Evolutionary conservation across 1,140 invertebrate genomes (phyloP).

Genomic region (Hetaerina americana): DNA sequence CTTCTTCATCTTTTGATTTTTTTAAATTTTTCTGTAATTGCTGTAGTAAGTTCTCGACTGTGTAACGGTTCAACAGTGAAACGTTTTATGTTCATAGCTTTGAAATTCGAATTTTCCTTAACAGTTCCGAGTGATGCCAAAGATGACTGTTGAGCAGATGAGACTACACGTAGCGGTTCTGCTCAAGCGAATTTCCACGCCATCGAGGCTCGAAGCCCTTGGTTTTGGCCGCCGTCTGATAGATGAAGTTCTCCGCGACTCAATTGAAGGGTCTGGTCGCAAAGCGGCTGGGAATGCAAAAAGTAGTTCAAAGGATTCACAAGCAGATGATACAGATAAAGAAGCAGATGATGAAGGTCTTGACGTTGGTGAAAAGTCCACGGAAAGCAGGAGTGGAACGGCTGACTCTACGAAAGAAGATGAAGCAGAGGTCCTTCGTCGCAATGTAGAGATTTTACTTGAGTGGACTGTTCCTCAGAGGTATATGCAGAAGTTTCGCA

Average conservation of each 20-base stretch:
- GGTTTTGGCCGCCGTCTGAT: constrained; percentile 71
- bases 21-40: neutral
- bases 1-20: too few relatives aligned
- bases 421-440: constrained; percentile 45
- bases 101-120: neutral
- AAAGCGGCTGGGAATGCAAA: constrained; percentile 41
- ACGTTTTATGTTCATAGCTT: too few relatives aligned
- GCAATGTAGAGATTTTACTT: constrained; percentile 60
- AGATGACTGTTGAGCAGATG: constrained; percentile 58
- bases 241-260: constrained; percentile 66
- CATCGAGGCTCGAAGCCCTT: constrained; percentile 54
- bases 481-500: constrained; percentile 59
- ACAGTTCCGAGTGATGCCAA: constrained; percentile 3
- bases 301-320: neutral
- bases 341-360: constrained; percentile 26
- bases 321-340: constrained; percentile 27
- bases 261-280: constrained; percentile 56
- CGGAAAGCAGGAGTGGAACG: neutral
- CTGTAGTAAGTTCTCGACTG: neutral
- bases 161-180: constrained; percentile 61
- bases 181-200: constrained; percentile 66
- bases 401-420: constrained; percentile 16
- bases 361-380: constrained; percentile 15
- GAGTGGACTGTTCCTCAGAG: constrained; percentile 67
- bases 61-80: too few relatives aligned